Conservation (phyloP, 2,113 vertebrate species). For the Limanda limanda region DNA sequence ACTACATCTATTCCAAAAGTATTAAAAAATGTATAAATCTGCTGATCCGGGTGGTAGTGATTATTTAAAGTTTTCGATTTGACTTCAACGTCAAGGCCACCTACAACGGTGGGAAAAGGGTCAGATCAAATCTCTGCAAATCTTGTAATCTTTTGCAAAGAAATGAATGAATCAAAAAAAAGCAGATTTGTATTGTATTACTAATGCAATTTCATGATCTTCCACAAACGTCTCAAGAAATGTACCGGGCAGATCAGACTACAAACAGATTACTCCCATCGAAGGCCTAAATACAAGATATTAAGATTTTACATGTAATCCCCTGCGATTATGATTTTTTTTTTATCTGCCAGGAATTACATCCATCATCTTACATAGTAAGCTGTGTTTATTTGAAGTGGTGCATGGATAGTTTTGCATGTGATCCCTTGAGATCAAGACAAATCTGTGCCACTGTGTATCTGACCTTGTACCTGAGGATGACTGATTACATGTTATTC, state of each 20-base stretch:
- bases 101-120: constrained; percentile 50
- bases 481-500: constrained; percentile 66
- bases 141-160: constrained; percentile 88
- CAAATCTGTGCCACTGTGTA: constrained; percentile 62
- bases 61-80: constrained; percentile 75
- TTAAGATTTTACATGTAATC: constrained; percentile 91
- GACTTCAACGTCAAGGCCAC: constrained; percentile 65
- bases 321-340: constrained; percentile 87
- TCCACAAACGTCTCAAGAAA: constrained; percentile 81
- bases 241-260: constrained; percentile 78
- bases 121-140: constrained; percentile 81
- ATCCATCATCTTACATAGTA: constrained; percentile 84
- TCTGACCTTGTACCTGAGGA: constrained; percentile 63
- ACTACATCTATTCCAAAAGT: constrained; percentile 61
- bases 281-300: constrained; percentile 86
- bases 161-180: constrained; percentile 80
- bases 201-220: constrained; percentile 89
- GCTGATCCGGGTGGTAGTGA: constrained; percentile 62
- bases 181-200: constrained; percentile 88
- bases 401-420: constrained; percentile 60
- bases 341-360: constrained; percentile 84
- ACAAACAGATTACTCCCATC: constrained; percentile 74
- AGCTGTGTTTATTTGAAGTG: constrained; percentile 72
- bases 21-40: constrained; percentile 33
- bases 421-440: constrained; percentile 69